Conservation (phyloP, 2,888 invertebrate species). For the Tricholauxania praeusta region DNA sequence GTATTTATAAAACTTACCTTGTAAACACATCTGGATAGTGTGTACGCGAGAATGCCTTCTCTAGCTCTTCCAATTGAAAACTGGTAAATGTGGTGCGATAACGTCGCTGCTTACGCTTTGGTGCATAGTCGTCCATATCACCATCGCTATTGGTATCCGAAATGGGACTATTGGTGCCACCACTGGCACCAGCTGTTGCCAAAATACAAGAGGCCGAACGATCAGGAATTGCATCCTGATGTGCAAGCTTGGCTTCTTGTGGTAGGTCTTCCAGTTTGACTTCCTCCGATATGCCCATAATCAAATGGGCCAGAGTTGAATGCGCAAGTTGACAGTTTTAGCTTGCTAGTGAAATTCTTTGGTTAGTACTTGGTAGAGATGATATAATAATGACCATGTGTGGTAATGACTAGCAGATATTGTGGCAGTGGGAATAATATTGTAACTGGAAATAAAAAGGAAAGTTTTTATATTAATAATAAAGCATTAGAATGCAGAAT, state of each 20-base stretch:
- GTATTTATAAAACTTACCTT: slow-evolving; percentile 72
- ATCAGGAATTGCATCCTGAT: slow-evolving; percentile 68
- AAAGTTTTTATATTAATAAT: no score
- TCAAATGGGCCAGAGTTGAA: slow-evolving; percentile 51
- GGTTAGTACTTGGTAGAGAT: neutral
- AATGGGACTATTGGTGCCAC: slow-evolving; percentile 69
- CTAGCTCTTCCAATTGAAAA: slow-evolving; percentile 94
- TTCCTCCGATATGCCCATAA: slow-evolving; percentile 70
- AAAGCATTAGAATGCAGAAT: no score
- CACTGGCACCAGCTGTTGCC: slow-evolving; percentile 59
- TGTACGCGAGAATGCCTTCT: slow-evolving; percentile 96
- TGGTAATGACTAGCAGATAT: slow-evolving; percentile 1
- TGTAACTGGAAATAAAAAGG: no score
- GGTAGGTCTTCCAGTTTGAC: slow-evolving; percentile 69
- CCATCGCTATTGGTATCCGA: slow-evolving; percentile 77
- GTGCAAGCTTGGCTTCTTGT: slow-evolving; percentile 67
- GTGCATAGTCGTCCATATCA: slow-evolving; percentile 81
- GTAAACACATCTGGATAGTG: slow-evolving; percentile 99
- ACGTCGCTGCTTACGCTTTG: slow-evolving; percentile 89
- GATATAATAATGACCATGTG: slow-evolving; percentile 5
- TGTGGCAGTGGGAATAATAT: slow-evolving; percentile 33
- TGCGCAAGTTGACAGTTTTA: neutral
- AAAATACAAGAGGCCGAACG: slow-evolving; percentile 66
- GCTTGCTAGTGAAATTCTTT: neutral
- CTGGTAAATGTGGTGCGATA: slow-evolving; percentile 96